Conservation (phyloP, 1,140 invertebrate genomes). For the Drosophila chauvacae region DNA sequence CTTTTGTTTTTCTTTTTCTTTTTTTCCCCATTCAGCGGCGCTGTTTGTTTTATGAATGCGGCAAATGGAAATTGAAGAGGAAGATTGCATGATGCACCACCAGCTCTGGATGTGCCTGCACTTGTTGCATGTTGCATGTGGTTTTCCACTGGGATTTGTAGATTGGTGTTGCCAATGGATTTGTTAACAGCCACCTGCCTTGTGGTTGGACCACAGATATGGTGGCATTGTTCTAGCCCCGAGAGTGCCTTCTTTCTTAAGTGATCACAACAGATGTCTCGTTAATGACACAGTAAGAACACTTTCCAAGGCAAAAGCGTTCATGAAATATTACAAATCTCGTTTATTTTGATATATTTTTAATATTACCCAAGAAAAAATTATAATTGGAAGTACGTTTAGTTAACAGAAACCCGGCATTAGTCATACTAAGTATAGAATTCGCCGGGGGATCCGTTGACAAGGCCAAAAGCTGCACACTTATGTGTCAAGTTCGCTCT, state of each 20-base stretch:
- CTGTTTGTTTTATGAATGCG: slow-evolving; percentile 48
- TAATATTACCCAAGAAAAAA: neutral
- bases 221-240: neutral
- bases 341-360: neutral
- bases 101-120: slow-evolving; percentile 21
- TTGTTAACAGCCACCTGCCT: slow-evolving; percentile 15
- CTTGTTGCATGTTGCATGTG: slow-evolving; percentile 16
- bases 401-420: neutral
- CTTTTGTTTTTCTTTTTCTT: no score
- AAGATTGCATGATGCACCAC: slow-evolving; percentile 54
- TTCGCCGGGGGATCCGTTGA: slow-evolving; percentile 16
- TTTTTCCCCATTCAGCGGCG: neutral
- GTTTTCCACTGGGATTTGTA: slow-evolving; percentile 12
- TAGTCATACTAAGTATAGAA: slow-evolving; percentile 17
- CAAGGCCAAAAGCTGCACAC: slow-evolving; percentile 32
- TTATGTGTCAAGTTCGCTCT: slow-evolving; percentile 5
- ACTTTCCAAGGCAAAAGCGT: no score
- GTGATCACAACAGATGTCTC: neutral
- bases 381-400: neutral
- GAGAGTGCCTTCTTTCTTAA: no score
- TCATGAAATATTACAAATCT: neutral
- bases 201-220: neutral
- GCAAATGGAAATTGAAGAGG: slow-evolving; percentile 54
- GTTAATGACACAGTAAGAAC: neutral
- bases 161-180: slow-evolving; percentile 13